Evolutionary conservation across 2,113 vertebrate species (phyloP).

Genomic region (Pterophyllum scalare): DNA sequence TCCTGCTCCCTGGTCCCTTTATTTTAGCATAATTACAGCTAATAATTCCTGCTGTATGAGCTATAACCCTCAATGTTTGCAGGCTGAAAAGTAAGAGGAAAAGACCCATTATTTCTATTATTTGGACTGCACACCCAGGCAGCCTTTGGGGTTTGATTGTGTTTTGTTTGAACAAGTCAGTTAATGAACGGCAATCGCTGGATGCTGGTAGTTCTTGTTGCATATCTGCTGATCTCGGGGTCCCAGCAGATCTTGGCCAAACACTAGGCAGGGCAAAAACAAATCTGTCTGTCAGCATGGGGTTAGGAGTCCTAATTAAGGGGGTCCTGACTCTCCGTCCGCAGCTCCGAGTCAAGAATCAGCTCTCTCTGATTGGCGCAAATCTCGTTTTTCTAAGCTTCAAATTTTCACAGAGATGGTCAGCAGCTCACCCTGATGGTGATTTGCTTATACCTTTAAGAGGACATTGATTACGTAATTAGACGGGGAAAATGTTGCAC

Average conservation of each 20-base stretch:
- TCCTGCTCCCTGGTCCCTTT: neutral
- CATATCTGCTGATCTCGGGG: conserved; percentile 80
- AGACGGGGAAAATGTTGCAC: conserved; percentile 69
- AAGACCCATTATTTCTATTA: conserved; percentile 77
- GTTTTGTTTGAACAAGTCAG: conserved; percentile 84
- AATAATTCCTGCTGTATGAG: conserved; percentile 54
- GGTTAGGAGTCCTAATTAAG: conserved; percentile 78
- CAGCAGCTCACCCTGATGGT: conserved; percentile 75
- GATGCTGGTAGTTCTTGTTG: conserved; percentile 79
- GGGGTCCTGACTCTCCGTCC: conserved; percentile 75
- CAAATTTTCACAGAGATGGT: conserved; percentile 80
- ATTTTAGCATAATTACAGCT: conserved; percentile 42
- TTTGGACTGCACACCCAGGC: conserved; percentile 66
- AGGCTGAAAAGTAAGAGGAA: conserved; percentile 56
- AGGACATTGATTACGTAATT: conserved; percentile 84
- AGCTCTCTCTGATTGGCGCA: conserved; percentile 76
- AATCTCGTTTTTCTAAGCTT: conserved; percentile 77
- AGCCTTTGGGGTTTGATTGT: conserved; percentile 79
- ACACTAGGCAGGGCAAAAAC: conserved; percentile 81
- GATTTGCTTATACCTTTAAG: conserved; percentile 84
- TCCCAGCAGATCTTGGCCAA: conserved; percentile 86
- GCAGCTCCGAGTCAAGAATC: conserved; percentile 80
- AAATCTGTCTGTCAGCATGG: conserved; percentile 82
- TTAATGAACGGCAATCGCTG: conserved; percentile 88
- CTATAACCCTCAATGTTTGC: conserved; percentile 45